phyloP scores from a whole-genome alignment of 2,797 vertebrate genomes.

The Fistularia tabacaria region DNA sequence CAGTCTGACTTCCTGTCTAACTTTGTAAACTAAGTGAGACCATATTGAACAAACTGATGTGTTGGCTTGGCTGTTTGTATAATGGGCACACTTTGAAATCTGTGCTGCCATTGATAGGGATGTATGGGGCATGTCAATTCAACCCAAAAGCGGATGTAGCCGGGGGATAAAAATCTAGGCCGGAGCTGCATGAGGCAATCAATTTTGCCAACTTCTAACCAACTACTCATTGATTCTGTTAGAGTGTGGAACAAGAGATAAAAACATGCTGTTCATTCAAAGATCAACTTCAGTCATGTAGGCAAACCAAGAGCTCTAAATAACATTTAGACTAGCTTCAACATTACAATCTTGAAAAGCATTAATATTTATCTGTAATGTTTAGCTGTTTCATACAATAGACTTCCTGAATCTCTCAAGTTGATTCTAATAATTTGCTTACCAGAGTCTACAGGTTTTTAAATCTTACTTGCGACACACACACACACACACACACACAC shows the following conservation, averaged over 20 bases:
- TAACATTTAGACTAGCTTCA: neutral
- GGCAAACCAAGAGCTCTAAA: neutral
- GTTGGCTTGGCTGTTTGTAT: constrained; percentile 21
- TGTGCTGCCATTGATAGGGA: constrained; percentile 47
- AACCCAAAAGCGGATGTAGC: constrained; percentile 13
- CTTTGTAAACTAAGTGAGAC: constrained; percentile 57
- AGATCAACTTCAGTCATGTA: constrained; percentile 1
- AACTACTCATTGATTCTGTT: constrained; percentile 19
- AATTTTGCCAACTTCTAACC: constrained; percentile 15
- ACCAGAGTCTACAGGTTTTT: no score
- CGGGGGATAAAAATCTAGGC: constrained; percentile 39
- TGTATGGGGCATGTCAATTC: constrained; percentile 37
- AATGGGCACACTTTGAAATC: constrained; percentile 50
- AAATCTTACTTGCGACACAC: no score
- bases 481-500: no score
- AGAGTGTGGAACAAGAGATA: constrained; percentile 8
- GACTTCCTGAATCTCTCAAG: no score
- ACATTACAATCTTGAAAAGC: no score
- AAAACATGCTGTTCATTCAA: constrained; percentile 16
- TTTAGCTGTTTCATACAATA: no score
- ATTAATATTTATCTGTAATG: no score
- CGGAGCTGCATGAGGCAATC: constrained; percentile 33
- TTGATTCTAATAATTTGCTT: no score
- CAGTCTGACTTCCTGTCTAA: constrained; percentile 52
- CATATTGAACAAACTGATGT: constrained; percentile 50